These are phyloP conservation scores for Cynopterus brachyotis DNA, from an alignment of 2,113 vertebrate genomes.

Conservation along the genomic window DNA sequence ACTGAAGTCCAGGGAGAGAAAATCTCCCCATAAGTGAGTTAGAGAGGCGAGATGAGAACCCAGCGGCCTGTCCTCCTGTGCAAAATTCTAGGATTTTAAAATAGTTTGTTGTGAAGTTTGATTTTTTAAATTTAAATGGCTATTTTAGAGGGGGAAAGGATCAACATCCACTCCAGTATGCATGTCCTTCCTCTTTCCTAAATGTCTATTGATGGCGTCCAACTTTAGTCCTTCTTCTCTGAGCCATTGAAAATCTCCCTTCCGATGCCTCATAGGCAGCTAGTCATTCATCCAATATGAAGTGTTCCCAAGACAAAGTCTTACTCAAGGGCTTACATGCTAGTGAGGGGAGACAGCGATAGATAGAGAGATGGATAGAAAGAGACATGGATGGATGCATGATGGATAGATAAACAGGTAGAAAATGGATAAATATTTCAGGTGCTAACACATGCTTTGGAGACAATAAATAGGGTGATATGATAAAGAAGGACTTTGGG, in stretches of 20 bases:
- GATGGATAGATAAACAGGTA: too few species aligned
- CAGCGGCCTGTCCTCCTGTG: not conserved
- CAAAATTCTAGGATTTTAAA: not conserved
- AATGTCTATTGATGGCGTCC: not conserved
- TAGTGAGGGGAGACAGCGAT: not conserved
- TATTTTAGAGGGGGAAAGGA: not conserved
- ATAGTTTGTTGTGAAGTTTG: not conserved
- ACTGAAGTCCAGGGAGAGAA: not conserved
- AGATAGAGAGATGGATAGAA: not conserved
- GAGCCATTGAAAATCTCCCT: not conserved
- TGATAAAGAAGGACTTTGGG: not conserved
- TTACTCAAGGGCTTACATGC: not conserved
- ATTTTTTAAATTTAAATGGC: not conserved
- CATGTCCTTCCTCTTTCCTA: not conserved
- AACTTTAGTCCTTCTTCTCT: not conserved
- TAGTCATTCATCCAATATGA: too few species aligned
- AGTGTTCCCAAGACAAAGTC: not conserved
- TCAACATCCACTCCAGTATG: not conserved
- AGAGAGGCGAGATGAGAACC: not conserved
- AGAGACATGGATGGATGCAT: not conserved
- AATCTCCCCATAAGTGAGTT: not conserved
- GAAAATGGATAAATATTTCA: not conserved
- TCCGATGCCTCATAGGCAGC: not conserved
- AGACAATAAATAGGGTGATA: not conserved
- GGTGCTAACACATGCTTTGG: not conserved